Base-by-base conservation (phyloP, 2,888 invertebrate species). In the Cyrtodaria siliqua region DNA sequence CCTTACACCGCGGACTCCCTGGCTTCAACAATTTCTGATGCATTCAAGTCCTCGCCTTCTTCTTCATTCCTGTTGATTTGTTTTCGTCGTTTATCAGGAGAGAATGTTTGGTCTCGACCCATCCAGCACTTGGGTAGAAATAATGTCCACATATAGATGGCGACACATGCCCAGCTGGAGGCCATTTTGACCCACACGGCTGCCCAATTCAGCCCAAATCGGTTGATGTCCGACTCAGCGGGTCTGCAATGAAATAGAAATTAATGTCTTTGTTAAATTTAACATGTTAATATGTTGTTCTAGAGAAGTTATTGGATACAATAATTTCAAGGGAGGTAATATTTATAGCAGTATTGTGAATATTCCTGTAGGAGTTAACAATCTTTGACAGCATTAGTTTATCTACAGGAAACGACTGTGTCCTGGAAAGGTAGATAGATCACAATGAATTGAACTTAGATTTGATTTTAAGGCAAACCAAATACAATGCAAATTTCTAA, bases 101-200 rank as follows among this genome's bases (percentile, higher is more conserved):
- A 20, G 69, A 85, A 84, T 0, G 80, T 66, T 4, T 83, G 82
- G 77, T 90, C 87, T 18, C 88, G 68, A n/a, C 90, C 91, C 8
- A 90, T 89, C 76, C 91, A 87, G 29, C 89, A 87, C 29, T 83
- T 83, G 0, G 93, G 93, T 3, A 92, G 71, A 68, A 93, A 88
- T 9, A 93, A 83, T 14, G 92, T 92, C 86, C 90, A 90, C 8
- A 93, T 64, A 76, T 93, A 94, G 26, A 94, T 90, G 8, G 91
- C 53, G 16, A 94, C 89, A 84, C 94, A 94, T 2, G 89, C 87
- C 93, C 94, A 94, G 63, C 93, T 93, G 1, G 94, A 93, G 0
- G 87, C 92, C 89, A 94, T 93, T 83, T 93, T 93, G 24, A 93
- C 92, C 93, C 93, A 94, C 6, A 93, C 93, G 14, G 94, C 91